Percentiles rank a stretch among this genome's conserved stretches.
Evolutionary conservation across 1,140 invertebrate genomes (phyloP).

Genomic region (Platorchestia sp.): DNA sequence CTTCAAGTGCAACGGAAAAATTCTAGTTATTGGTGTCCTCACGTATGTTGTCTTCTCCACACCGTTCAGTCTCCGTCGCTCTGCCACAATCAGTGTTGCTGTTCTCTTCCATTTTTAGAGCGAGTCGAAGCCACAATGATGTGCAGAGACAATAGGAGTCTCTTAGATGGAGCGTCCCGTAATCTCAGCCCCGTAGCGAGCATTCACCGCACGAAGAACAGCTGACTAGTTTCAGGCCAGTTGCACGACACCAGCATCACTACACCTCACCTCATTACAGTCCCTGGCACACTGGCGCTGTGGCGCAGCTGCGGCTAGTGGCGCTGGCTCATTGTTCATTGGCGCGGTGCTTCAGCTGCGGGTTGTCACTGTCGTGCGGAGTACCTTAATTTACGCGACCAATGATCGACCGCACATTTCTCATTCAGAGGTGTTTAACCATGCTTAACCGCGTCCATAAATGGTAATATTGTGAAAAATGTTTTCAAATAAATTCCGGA

Average conservation of each 20-base stretch:
- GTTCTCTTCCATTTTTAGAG: slow-evolving; percentile 44
- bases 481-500: too few relatives aligned
- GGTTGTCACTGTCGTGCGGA: too few relatives aligned
- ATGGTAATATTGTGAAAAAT: too few relatives aligned
- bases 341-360: too few relatives aligned
- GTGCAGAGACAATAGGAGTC: slow-evolving; percentile 30
- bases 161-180: slow-evolving; percentile 49
- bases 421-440: too few relatives aligned
- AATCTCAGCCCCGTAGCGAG: slow-evolving; percentile 54
- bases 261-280: background rate
- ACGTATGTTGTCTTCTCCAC: background rate
- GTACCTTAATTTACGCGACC: too few relatives aligned
- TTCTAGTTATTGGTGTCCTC: background rate
- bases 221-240: slow-evolving; percentile 24
- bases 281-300: background rate
- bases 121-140: slow-evolving; percentile 49
- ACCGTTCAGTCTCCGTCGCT: background rate
- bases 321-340: too few relatives aligned
- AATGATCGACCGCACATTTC: too few relatives aligned
- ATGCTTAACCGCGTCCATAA: too few relatives aligned
- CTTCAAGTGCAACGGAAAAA: background rate
- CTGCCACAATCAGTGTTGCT: slow-evolving; percentile 10
- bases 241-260: background rate
- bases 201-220: slow-evolving; percentile 45
- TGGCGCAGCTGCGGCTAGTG: too few relatives aligned